phyloP scores from a whole-genome alignment of 2,888 invertebrate species.

The Panopea generosa region DNA sequence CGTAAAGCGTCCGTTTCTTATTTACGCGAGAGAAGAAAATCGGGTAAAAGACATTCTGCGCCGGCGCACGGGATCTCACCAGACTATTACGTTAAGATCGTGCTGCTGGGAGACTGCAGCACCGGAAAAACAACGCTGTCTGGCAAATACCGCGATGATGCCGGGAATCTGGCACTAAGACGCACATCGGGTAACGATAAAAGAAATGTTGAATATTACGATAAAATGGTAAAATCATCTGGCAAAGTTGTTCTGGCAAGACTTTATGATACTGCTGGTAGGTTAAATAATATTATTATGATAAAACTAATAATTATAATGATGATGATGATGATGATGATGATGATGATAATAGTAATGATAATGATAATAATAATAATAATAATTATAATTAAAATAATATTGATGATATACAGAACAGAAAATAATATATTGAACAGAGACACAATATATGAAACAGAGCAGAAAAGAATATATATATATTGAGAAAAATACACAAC shows the following conservation, averaged over 20 bases:
- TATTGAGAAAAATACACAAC: no score
- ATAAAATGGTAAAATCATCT: conserved; percentile 20
- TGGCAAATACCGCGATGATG: no score
- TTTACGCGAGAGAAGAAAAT: no score
- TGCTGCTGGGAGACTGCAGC: conserved; percentile 37
- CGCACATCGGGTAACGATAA: not conserved
- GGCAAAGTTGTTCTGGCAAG: conserved; percentile 30
- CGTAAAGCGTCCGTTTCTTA: no score
- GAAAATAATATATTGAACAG: no score
- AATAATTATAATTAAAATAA: not conserved
- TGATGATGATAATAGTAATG: not conserved
- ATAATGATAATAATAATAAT: conserved; percentile 2
- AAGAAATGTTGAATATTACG: conserved; percentile 25
- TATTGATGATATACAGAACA: not conserved
- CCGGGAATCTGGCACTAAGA: no score
- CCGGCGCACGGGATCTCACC: no score
- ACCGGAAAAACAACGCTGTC: conserved; percentile 38
- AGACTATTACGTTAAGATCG: conserved; percentile 21
- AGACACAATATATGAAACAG: no score
- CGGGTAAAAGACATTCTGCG: no score
- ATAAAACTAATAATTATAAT: not conserved
- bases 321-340: not conserved
- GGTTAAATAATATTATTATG: conserved; percentile 4
- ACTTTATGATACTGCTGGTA: conserved; percentile 60
- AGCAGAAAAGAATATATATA: no score